Conservation (phyloP, 2,113 vertebrate species). For the Prinia subflava region DNA sequence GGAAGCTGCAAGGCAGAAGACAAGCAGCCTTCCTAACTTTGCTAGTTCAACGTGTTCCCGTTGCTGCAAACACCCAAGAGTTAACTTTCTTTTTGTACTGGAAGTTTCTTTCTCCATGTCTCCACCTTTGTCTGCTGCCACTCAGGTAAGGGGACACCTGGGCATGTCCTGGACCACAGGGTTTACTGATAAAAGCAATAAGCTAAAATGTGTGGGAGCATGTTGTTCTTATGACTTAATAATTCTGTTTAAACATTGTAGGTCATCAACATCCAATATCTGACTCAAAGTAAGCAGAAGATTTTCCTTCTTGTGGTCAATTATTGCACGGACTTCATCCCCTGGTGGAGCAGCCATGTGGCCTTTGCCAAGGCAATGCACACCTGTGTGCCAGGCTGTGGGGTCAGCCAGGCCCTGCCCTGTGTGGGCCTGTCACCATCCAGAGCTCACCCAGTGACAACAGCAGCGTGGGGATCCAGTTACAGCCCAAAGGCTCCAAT, state of each 20-base stretch:
- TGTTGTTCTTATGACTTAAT: not conserved
- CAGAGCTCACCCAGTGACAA: not conserved
- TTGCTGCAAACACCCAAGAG: not conserved
- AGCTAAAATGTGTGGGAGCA: not conserved
- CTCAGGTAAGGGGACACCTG: not conserved
- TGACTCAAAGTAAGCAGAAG: not conserved
- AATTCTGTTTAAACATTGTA: not conserved
- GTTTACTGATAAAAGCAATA: not conserved
- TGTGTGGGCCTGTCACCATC: not conserved
- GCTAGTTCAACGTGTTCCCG: not conserved
- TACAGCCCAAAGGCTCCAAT: not conserved
- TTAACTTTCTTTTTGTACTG: not conserved
- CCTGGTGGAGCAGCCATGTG: not conserved
- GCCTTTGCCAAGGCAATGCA: not conserved
- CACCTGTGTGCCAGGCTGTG: not conserved
- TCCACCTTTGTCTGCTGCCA: not conserved
- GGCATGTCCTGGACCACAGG: fast-evolving
- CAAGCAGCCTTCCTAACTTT: not conserved
- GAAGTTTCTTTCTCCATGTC: not conserved
- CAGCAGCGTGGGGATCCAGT: not conserved
- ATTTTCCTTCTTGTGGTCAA: not conserved
- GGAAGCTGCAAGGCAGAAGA: not conserved
- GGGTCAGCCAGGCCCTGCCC: not conserved
- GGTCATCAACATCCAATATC: not conserved
- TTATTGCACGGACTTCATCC: not conserved